Percentiles rank a stretch among this genome's conserved stretches.
Evolutionary conservation across 2,113 vertebrate genomes (phyloP).

Genomic region (Nothobranchius furzeri): DNA sequence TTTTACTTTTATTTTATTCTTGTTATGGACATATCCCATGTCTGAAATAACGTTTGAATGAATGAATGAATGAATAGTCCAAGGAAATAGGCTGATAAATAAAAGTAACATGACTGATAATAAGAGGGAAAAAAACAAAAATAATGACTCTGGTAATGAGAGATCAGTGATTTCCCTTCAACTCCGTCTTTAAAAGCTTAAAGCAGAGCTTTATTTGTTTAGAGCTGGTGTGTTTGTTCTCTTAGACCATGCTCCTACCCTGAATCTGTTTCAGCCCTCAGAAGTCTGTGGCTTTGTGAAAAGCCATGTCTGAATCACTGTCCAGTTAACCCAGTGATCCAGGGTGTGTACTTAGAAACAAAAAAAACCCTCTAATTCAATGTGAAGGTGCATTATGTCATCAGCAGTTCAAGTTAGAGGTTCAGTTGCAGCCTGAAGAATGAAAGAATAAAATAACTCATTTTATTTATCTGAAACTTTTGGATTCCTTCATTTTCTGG

Average conservation of each 20-base stretch:
- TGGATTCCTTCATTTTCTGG: too few relatives aligned
- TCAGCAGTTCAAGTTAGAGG: neutral
- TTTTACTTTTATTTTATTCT: too few relatives aligned
- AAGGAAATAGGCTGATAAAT: too few relatives aligned
- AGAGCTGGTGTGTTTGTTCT: neutral
- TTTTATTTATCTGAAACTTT: too few relatives aligned
- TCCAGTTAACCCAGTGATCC: conserved; percentile 25
- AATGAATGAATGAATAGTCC: too few relatives aligned
- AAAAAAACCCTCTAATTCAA: neutral
- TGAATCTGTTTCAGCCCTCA: neutral
- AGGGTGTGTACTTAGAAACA: conserved; percentile 7
- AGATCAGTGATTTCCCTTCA: neutral
- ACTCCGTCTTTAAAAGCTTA: neutral
- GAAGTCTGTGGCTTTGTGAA: conserved; percentile 11
- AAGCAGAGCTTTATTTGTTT: neutral
- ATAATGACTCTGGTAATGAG: too few relatives aligned
- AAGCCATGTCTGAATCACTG: conserved; percentile 3
- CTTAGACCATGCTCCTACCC: conserved; percentile 1
- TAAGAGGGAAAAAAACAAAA: too few relatives aligned
- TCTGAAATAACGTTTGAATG: too few relatives aligned
- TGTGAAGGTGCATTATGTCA: neutral
- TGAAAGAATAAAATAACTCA: neutral
- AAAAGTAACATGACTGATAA: too few relatives aligned
- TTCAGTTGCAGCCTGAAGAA: neutral
- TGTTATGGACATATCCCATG: too few relatives aligned